phyloP scores from a whole-genome alignment of 2,113 vertebrate genomes.

The Odobenus rosmarus region DNA sequence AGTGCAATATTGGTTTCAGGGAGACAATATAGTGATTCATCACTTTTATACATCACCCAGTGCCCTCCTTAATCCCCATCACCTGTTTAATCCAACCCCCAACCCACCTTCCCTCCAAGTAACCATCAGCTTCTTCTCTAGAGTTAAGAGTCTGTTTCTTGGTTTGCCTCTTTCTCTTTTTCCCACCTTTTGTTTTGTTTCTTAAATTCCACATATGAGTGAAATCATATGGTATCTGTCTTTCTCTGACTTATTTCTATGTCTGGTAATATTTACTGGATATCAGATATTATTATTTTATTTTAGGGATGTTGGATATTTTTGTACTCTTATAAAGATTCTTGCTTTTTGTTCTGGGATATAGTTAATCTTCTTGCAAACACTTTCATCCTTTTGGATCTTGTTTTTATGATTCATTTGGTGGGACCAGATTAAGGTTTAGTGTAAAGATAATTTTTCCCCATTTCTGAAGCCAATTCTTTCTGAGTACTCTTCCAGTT shows the following conservation, averaged over 20 bases:
- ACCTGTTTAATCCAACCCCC: neutral
- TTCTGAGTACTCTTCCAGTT: neutral
- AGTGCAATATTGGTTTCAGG: neutral
- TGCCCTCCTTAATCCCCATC: neutral
- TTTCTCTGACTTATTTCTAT: neutral
- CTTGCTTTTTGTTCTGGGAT: slow-evolving; percentile 6
- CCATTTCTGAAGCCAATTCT: neutral
- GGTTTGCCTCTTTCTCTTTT: neutral
- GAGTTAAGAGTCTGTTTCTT: neutral
- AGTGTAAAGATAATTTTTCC: neutral
- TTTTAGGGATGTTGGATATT: neutral
- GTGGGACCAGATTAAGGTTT: neutral
- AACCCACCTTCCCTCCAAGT: neutral
- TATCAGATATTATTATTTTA: neutral
- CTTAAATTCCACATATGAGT: neutral
- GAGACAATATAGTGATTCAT: neutral
- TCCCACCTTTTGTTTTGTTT: neutral
- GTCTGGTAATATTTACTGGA: neutral
- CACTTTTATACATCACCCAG: neutral
- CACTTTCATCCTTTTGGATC: neutral
- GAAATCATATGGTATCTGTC: neutral
- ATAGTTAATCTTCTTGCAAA: neutral
- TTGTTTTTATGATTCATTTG: neutral
- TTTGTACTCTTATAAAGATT: neutral
- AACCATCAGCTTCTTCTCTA: neutral